A percentile compares a stretch with the other conserved stretches of the same genome.
These are phyloP conservation scores for Rhyzopertha dominica DNA, from an alignment of 1,140 invertebrate genomes.

Conservation along the genomic window DNA sequence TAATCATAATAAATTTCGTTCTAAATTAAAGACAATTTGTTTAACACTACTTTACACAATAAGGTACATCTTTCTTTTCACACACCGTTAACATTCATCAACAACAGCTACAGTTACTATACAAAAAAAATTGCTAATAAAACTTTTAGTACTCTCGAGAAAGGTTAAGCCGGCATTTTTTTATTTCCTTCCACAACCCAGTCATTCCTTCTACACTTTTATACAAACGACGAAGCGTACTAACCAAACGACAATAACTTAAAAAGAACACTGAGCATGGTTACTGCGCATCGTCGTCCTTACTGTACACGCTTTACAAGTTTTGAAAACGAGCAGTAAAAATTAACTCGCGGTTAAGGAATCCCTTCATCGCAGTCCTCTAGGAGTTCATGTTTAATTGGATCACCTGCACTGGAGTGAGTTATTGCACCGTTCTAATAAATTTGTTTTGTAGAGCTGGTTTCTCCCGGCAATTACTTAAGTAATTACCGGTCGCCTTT, in stretches of 20 bases:
- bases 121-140: constrained; percentile 38
- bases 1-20: constrained; percentile 35
- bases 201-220: constrained; percentile 5
- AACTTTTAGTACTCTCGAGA: constrained; percentile 3
- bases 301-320: no score
- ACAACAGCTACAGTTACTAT: constrained; percentile 24
- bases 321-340: no score
- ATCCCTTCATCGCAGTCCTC: no score
- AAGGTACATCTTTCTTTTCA: constrained; percentile 40
- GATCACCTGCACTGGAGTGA: no score
- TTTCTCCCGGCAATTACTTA: no score
- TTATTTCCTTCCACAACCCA: neutral
- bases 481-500: no score
- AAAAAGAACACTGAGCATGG: no score
- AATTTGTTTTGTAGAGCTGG: no score
- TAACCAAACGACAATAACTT: constrained; percentile 19
- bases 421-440: no score
- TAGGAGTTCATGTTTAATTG: no score
- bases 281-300: no score
- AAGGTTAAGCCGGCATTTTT: neutral
- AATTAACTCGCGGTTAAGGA: no score
- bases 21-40: constrained; percentile 30
- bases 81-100: constrained; percentile 34
- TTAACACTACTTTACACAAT: constrained; percentile 41
- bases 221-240: constrained; percentile 22